Conservation (phyloP, 2,113 vertebrate genomes). For the Mormoops blainvillei region DNA sequence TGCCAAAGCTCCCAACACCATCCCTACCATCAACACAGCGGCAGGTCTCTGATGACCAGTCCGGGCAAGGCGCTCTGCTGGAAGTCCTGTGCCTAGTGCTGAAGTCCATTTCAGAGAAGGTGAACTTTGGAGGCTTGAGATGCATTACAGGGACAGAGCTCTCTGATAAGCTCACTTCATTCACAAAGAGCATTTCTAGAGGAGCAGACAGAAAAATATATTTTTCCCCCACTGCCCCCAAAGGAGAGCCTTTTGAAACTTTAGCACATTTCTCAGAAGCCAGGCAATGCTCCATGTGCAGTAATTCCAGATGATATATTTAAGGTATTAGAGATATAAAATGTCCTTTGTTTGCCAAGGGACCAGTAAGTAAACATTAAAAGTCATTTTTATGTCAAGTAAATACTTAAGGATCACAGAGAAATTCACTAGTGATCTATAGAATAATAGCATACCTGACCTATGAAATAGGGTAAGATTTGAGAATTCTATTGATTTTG, state of each 20-base stretch:
- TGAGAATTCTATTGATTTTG: conserved; percentile 63
- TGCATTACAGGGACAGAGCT: neutral
- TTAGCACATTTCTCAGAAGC: neutral
- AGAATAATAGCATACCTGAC: conserved; percentile 30
- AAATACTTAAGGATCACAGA: conserved; percentile 53
- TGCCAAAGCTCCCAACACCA: neutral
- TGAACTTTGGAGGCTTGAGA: neutral
- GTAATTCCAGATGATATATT: conserved; percentile 27
- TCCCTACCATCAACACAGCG: neutral
- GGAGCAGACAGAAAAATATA: neutral
- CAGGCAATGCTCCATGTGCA: neutral
- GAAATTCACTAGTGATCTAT: conserved; percentile 36
- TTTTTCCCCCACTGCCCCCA: neutral
- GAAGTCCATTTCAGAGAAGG: neutral
- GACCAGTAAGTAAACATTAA: conserved; percentile 42
- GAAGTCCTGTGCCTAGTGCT: neutral
- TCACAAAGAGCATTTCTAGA: conserved; percentile 10
- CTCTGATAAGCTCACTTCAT: neutral
- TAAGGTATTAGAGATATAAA: conserved; percentile 10
- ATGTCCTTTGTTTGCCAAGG: conserved; percentile 24
- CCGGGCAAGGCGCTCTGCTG: neutral
- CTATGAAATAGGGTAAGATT: conserved; percentile 14
- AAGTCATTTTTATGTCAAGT: conserved; percentile 49
- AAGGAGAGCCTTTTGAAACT: conserved; percentile 28
- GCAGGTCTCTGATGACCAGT: neutral